Base-by-base conservation (phyloP, 2,113 vertebrate genomes). In the Zapornia atra region DNA sequence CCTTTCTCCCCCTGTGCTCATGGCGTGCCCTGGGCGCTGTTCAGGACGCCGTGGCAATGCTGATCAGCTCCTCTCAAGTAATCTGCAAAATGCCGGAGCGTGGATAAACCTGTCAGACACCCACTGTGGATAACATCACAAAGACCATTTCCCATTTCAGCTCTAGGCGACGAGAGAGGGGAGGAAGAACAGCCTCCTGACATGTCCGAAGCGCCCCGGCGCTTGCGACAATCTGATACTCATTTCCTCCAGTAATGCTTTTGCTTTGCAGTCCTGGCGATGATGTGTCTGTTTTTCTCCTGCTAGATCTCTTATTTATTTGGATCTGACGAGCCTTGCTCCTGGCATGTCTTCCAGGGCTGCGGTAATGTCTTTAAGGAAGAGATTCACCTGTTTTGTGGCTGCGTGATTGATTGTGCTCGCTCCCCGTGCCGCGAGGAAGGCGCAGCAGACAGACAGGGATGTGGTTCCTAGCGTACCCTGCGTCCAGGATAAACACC, bases 361-460 rank as follows among this genome's bases (percentile, higher is more conserved):
- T 4, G 3, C 4, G 8, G 57, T 57, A n/a, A 42, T 48, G 90
- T 69, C 53, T 70, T 50, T 75, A 57, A 12, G 61, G 78, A 7
- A 4, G 64, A 26, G 44, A 2, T 60, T 53, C n/a, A 33, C n/a
- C 75, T 15, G 44, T 0, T 14, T 25, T 9, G 48, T 51, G 17
- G 68, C 71, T 2, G 64, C 15, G 83, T 36, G 89, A 51, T 9
- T 12, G 80, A 42, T 11, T 6, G 50, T 6, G 65, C 82, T 59
- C 1, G 0, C 54, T 60, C 16, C 24, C 48, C 1, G 8, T 1
- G 11, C 28, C 0, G 6, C 17, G 86, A 22, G 38, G 16, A 17
- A 44, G 69, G 59, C 1, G 7, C 5, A 18, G 64, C 72, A 44
- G 88, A 7, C 48, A 36, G 40, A 15, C 46, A 11, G 48, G 5